Evolutionary conservation across 2,888 invertebrate species (phyloP).

Genomic region (Drosophila borealis): DNA sequence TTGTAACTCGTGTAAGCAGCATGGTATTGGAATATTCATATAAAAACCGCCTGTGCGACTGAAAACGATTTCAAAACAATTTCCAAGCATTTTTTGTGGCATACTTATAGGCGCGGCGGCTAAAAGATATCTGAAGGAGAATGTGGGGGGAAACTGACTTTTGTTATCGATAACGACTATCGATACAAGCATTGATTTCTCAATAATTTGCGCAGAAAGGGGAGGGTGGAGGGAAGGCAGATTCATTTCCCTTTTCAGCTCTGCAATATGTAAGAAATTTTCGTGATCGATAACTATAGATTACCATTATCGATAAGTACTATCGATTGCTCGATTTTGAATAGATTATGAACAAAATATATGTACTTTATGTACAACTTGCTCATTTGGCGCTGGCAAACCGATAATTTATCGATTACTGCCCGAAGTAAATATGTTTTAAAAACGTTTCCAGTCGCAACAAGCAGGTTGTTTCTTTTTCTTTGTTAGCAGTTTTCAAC

Average conservation of each 20-base stretch:
- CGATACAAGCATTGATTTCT: no score
- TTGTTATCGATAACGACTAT: neutral
- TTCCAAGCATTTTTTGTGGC: neutral
- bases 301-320: neutral
- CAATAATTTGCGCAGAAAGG: no score
- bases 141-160: neutral
- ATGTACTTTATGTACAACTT: no score
- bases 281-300: neutral
- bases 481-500: slow-evolving; percentile 73
- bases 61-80: slow-evolving; percentile 13
- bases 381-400: neutral
- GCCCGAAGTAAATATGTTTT: neutral
- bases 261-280: neutral
- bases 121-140: no score
- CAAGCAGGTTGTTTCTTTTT: slow-evolving; percentile 18
- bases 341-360: no score
- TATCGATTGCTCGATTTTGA: no score
- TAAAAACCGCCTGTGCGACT: slow-evolving; percentile 28
- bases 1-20: slow-evolving; percentile 62
- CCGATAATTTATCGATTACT: neutral
- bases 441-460: neutral
- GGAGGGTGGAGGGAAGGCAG: neutral
- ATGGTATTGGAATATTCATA: slow-evolving; percentile 42
- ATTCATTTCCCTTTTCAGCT: neutral
- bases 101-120: slow-evolving; percentile 6